Evolutionary conservation across 2,113 vertebrate species (phyloP).

Genomic region (Megaceryle maxima): DNA sequence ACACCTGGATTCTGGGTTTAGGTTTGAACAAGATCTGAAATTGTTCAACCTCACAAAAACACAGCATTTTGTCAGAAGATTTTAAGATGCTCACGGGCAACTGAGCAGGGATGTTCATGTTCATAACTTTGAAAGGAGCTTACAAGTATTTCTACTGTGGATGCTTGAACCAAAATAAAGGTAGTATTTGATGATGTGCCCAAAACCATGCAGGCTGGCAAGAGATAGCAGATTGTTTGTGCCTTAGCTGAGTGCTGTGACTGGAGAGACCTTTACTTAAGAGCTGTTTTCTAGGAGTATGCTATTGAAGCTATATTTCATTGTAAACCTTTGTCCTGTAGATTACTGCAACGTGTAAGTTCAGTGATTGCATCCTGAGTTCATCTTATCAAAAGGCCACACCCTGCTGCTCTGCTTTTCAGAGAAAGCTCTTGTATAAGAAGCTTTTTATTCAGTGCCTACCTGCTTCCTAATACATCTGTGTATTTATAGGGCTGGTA

Average conservation of each 20-base stretch:
- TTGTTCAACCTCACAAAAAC: not conserved
- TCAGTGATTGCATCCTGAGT: not conserved
- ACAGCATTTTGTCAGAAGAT: not conserved
- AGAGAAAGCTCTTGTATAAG: not conserved
- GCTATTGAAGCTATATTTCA: not conserved
- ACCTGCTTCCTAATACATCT: not conserved
- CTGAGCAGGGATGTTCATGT: not conserved
- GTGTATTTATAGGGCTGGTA: not conserved
- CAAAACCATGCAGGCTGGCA: not conserved
- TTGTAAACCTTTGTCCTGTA: constrained; percentile 42
- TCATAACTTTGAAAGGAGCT: not conserved
- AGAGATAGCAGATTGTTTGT: not conserved
- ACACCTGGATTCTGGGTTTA: not conserved
- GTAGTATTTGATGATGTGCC: not conserved
- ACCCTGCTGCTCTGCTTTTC: not conserved
- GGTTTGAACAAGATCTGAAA: not conserved
- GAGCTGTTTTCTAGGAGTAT: not conserved
- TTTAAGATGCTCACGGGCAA: not conserved
- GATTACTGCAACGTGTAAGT: not conserved
- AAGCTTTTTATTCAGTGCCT: not conserved
- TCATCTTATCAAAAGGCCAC: not conserved
- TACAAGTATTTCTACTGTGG: not conserved
- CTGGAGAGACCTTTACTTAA: not conserved
- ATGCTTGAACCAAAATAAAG: constrained; percentile 3
- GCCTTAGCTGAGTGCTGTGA: not conserved